Base-by-base conservation (phyloP, 2,888 invertebrate species). In the Hydriomena furcata region DNA sequence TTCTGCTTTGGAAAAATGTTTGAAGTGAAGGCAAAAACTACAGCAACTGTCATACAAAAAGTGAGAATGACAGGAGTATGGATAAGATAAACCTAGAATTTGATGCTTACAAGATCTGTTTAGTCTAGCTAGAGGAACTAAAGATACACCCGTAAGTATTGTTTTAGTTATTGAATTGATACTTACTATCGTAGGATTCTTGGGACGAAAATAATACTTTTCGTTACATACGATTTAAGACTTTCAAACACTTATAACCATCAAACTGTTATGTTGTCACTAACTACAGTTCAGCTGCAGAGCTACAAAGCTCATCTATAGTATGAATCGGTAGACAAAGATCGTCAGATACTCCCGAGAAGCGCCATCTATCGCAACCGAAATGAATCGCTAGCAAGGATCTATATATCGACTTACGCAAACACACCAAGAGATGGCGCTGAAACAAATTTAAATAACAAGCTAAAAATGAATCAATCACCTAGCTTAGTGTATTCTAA, bases 371-470 rank as follows among this genome's bases (percentile, higher is more conserved):
- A 24, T 17, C 17, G 25, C 28, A 28, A 12, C 5, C 5, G 6
- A 2, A 11, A 28, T 4, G 28, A 46, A 52, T 11, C 42, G 23
- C 28, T 43, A 34, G 12, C 20, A 11, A 20, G 5, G 32, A 47
- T 47, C 27, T 38, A 38, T 38, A 37, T 7, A 30, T 8, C 5
- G 20, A 38, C 7, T 38, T 47, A 13, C 30, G 25, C n/a, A 28
- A 8, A 23, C 38, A 20, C 10, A 17, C 23, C 37, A 47, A 38
- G 17, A 52, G 52, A 47, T 42, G 52, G 52, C 52, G 46, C 10
- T 42, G 7, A 7, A 34, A 34, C n/a, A 7, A 1, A 27, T 5
- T 10, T 10, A 27, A 8, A 10, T 8, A 2, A 10, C 5, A 27
- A 25, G 24, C 24, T 24, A 25, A 25, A 25, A n/a, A 2, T n/a